Percentiles rank a stretch among this genome's conserved stretches.
Conservation (phyloP, 2,113 vertebrate species). For the Entomyzon cyanotis region DNA sequence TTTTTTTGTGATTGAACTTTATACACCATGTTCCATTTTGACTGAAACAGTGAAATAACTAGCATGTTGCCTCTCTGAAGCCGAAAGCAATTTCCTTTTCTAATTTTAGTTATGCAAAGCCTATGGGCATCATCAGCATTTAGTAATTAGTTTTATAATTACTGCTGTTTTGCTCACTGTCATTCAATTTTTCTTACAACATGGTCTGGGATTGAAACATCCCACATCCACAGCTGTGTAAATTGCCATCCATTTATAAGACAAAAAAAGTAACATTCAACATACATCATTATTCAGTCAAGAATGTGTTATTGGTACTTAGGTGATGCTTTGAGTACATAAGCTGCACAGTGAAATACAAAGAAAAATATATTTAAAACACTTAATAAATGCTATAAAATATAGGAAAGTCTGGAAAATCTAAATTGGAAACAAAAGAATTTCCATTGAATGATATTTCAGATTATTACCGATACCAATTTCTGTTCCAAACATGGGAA, state of each 20-base stretch:
- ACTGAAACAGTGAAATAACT: constrained; percentile 83
- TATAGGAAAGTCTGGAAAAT: background rate
- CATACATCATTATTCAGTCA: constrained; percentile 83
- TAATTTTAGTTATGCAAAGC: constrained; percentile 99
- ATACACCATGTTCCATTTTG: constrained; percentile 79
- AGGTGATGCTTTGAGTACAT: constrained; percentile 72
- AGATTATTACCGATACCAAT: background rate
- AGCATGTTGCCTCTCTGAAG: constrained; percentile 86
- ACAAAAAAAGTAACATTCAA: constrained; percentile 81
- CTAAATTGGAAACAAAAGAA: background rate
- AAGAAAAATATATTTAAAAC: constrained; percentile 45
- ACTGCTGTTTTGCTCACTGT: constrained; percentile 98
- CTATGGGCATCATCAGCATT: constrained; percentile 99
- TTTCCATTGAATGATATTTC: background rate
- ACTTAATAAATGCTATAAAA: constrained; percentile 6
- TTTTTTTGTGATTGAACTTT: constrained; percentile 78
- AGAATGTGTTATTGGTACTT: constrained; percentile 72
- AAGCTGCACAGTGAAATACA: constrained; percentile 62
- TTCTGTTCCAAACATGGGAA: background rate
- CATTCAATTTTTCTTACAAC: constrained; percentile 97
- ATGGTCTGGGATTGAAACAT: constrained; percentile 95
- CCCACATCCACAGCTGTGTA: constrained; percentile 95
- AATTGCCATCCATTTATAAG: constrained; percentile 92
- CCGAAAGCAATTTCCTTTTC: constrained; percentile 99
- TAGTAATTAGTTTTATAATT: constrained; percentile 99